These are phyloP conservation scores for Myrmecophaga tridactyla DNA, from an alignment of 2,113 vertebrate species.

Conservation along the genomic window DNA sequence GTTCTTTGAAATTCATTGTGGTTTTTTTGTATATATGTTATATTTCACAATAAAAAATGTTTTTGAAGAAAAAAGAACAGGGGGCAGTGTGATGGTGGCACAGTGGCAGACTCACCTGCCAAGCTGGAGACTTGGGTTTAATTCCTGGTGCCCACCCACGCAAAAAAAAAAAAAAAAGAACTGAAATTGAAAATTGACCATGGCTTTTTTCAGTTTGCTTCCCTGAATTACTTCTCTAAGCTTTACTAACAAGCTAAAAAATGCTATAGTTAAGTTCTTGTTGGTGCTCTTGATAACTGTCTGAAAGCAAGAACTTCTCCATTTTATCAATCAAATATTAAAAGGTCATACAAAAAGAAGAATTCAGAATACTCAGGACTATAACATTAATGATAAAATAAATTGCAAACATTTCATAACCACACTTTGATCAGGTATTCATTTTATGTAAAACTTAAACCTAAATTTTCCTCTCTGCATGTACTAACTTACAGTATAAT, in stretches of 20 bases:
- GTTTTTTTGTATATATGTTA: too few relatives aligned
- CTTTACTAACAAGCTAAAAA: background rate
- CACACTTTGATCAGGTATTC: background rate
- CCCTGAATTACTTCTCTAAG: background rate
- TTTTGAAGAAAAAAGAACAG: too few relatives aligned
- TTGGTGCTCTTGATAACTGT: slow-evolving; percentile 19
- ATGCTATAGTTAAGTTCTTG: background rate
- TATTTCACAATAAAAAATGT: too few relatives aligned
- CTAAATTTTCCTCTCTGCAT: background rate
- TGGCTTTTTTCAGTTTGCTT: background rate
- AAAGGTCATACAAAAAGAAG: slow-evolving; percentile 15
- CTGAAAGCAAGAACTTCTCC: background rate
- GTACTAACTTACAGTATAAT: background rate
- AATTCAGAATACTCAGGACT: background rate
- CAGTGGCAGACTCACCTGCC: too few relatives aligned
- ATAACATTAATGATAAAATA: slow-evolving; percentile 24
- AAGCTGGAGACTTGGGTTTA: too few relatives aligned
- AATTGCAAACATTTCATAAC: background rate
- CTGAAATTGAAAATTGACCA: background rate
- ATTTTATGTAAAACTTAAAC: background rate
- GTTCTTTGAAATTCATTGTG: too few relatives aligned
- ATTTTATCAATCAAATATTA: slow-evolving; percentile 25
- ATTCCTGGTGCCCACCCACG: too few relatives aligned
- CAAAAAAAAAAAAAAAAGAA: background rate
- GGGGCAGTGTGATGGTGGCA: too few relatives aligned